These are phyloP conservation scores for Eupithecia tripunctaria DNA, from an alignment of 2,888 invertebrate species.

Conservation along the genomic window DNA sequence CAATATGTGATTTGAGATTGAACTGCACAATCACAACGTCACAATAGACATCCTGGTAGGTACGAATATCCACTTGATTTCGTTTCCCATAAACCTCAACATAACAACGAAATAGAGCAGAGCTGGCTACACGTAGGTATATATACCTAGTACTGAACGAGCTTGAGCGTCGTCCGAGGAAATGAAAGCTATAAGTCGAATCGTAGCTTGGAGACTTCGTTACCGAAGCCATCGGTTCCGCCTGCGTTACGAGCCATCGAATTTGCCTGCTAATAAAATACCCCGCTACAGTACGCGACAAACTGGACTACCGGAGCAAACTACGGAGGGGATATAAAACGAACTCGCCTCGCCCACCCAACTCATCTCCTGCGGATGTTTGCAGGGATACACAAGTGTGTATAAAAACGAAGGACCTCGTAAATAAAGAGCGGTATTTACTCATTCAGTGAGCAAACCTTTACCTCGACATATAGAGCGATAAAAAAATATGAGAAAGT, in stretches of 20 bases:
- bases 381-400: conserved; percentile 53
- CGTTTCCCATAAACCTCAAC: conserved; percentile 12
- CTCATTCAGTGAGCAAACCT: conserved; percentile 36
- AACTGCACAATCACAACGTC: conserved; percentile 1
- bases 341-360: conserved; percentile 66
- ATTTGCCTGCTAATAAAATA: conserved; percentile 78
- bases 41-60: background rate
- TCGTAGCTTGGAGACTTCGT: conserved; percentile 62
- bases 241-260: conserved; percentile 70
- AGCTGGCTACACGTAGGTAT: conserved; percentile 15
- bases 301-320: conserved; percentile 63
- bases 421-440: conserved; percentile 47
- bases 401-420: conserved; percentile 49
- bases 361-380: conserved; percentile 74
- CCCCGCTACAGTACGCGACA: conserved; percentile 59
- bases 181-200: conserved; percentile 73
- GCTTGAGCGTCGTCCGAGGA: conserved; percentile 54
- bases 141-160: conserved; percentile 33
- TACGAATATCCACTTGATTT: conserved; percentile 1
- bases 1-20: background rate
- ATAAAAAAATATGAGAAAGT: conserved; percentile 34
- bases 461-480: conserved; percentile 22
- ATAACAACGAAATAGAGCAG: conserved; percentile 26
- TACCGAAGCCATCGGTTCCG: conserved; percentile 65
- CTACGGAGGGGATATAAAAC: conserved; percentile 66